Conservation (phyloP, 2,113 vertebrate genomes). For the Nanorana parkeri region DNA sequence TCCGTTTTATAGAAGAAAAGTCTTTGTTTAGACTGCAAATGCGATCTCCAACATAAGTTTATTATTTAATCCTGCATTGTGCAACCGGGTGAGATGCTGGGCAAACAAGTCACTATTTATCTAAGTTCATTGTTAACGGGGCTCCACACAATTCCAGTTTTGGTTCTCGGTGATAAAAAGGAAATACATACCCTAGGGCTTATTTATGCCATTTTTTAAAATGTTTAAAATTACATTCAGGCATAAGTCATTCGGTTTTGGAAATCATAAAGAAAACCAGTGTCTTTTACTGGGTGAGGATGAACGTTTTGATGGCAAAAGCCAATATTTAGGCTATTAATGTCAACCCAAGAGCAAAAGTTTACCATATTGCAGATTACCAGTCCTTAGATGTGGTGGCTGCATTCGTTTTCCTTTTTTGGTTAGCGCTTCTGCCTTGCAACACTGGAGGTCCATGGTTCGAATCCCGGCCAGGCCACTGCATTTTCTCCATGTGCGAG, state of each 20-base stretch:
- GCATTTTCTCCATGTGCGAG: too few species aligned
- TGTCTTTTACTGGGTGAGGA: too few species aligned
- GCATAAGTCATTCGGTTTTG: neutral
- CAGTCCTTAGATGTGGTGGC: too few species aligned
- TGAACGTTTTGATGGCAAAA: too few species aligned
- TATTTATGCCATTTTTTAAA: neutral
- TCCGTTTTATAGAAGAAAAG: conserved; percentile 72
- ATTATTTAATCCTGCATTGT: conserved; percentile 20
- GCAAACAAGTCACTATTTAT: conserved; percentile 35
- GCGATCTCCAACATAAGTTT: conserved; percentile 46
- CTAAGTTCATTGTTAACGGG: conserved; percentile 30
- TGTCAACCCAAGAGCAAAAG: too few species aligned
- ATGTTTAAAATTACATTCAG: neutral
- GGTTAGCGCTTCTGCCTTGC: too few species aligned
- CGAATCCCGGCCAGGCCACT: too few species aligned
- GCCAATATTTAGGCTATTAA: too few species aligned
- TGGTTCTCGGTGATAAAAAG: neutral
- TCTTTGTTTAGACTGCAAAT: conserved; percentile 56
- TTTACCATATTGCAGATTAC: too few species aligned
- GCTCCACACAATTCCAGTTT: neutral
- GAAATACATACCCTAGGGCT: neutral
- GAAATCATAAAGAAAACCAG: too few species aligned
- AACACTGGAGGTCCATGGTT: too few species aligned
- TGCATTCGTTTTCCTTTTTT: too few species aligned
- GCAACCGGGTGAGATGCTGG: neutral